These are phyloP conservation scores for Aspidoscelis tigris DNA, from an alignment of 2,113 vertebrate species.

Conservation along the genomic window DNA sequence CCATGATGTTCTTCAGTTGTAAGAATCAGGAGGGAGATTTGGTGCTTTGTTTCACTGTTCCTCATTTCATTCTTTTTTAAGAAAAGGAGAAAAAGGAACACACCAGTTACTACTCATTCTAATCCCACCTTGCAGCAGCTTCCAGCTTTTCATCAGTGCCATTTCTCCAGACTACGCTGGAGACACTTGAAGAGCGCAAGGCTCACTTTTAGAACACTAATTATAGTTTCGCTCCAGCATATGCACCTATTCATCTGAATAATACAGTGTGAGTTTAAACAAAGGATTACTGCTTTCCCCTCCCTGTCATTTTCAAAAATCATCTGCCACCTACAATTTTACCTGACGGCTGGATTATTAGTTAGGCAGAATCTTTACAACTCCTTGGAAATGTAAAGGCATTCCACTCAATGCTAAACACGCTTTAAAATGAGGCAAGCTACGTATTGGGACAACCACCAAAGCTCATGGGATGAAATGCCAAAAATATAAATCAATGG, in stretches of 20 bases:
- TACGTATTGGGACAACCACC: conserved; percentile 10
- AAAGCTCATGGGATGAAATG: not conserved
- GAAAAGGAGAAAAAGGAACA: not conserved
- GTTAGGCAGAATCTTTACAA: not conserved
- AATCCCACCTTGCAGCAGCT: conserved; percentile 11
- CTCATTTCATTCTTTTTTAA: not conserved
- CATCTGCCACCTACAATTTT: conserved; percentile 56
- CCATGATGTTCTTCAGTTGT: not conserved
- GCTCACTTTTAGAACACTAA: not conserved
- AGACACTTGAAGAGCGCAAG: not conserved
- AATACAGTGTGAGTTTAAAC: conserved; percentile 16
- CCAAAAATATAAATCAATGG: not conserved
- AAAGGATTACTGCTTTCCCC: conserved; percentile 28
- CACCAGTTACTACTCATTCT: not conserved
- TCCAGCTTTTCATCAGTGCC: not conserved
- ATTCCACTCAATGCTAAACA: not conserved
- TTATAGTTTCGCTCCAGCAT: conserved; percentile 44
- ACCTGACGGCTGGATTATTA: conserved; percentile 31
- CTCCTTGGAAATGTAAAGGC: conserved; percentile 42
- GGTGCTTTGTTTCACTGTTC: conserved; percentile 5
- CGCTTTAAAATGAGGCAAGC: not conserved
- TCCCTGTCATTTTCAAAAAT: conserved; percentile 50
- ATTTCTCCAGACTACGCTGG: not conserved
- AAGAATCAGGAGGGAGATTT: not conserved
- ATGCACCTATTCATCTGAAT: conserved; percentile 21